These are phyloP conservation scores for Hymenopus coronatus DNA, from an alignment of 2,888 invertebrate genomes.

Conservation along the genomic window DNA sequence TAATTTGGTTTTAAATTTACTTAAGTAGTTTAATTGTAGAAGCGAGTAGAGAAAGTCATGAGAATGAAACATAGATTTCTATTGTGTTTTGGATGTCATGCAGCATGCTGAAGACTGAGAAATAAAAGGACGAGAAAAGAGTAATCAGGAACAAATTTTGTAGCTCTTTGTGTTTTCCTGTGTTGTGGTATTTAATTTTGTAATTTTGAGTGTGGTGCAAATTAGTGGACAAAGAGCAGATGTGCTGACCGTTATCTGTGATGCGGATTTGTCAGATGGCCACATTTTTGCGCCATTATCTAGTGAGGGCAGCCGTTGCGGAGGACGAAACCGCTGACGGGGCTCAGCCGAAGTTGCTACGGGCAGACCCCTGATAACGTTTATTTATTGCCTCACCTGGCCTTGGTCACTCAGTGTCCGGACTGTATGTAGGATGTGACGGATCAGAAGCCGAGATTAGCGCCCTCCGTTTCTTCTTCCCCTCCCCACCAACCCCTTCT, in stretches of 20 bases:
- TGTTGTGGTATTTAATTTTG: no score
- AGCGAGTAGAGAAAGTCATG: no score
- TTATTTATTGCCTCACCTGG: background rate
- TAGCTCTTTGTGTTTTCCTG: no score
- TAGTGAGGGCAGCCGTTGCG: background rate
- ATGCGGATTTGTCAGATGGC: background rate
- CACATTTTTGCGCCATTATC: background rate
- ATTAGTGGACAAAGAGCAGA: background rate
- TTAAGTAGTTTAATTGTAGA: no score
- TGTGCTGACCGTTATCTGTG: background rate
- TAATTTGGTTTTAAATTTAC: no score
- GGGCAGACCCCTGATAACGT: background rate
- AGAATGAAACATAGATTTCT: no score
- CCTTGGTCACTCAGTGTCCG: background rate
- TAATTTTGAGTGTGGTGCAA: background rate
- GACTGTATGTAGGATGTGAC: background rate
- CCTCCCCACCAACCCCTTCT: background rate
- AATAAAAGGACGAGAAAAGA: no score
- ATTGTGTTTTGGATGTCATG: no score
- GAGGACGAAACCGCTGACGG: background rate
- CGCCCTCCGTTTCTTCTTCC: background rate
- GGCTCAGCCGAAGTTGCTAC: background rate
- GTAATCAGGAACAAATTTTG: no score
- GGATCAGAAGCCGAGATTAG: background rate
- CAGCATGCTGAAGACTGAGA: no score